Evolutionary conservation across 2,888 invertebrate species (phyloP), one percentile per base, ranked within the genome.

Genomic region (Heliconius cydno): DNA sequence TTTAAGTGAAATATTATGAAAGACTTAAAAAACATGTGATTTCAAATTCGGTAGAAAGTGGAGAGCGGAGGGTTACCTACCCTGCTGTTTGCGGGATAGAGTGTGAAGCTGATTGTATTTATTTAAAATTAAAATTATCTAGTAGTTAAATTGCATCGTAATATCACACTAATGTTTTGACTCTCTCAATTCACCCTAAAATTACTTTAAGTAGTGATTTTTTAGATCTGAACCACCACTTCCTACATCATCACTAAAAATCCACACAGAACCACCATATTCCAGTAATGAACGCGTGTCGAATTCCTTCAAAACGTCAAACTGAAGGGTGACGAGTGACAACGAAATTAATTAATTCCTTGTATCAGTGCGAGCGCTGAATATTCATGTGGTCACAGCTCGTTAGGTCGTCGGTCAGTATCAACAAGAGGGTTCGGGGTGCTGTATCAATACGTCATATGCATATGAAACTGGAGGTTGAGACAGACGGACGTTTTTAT

Each of bases 341-440:
- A 88, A 86, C 86, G 86, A 88, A 88, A 89, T 90, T 91, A 92
- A 92, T 92, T 90, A 92, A 92, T 92, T 88, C 89, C 89, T 88
- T 88, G 89, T 88, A 87, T 86, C 84, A 81, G 84, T 81, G 80
- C 77, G 83, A 80, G 30, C 78, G 75, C 85, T 94, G 94, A 90
- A 94, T 94, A 94, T 94, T 94, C 94, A 94, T 94, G 90, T 85
- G 91, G 90, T 89, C 90, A 87, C 92, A 89, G 91, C 93, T 94
- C 93, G 94, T 94, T 94, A 94, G 92, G 91, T 92, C 91, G 90
- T 86, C 88, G 92, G 91, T 92, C 93, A 93, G 91, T 90, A 90
- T 91, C 90, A 91, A 92, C 92, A 91, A 90, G 88, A 89, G 89
- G 85, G 82, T 77, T 70, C 72, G 75, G 75, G 71, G 76, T 78